Conservation (phyloP, 2,888 invertebrate genomes). For the Stomorhina lunata region DNA sequence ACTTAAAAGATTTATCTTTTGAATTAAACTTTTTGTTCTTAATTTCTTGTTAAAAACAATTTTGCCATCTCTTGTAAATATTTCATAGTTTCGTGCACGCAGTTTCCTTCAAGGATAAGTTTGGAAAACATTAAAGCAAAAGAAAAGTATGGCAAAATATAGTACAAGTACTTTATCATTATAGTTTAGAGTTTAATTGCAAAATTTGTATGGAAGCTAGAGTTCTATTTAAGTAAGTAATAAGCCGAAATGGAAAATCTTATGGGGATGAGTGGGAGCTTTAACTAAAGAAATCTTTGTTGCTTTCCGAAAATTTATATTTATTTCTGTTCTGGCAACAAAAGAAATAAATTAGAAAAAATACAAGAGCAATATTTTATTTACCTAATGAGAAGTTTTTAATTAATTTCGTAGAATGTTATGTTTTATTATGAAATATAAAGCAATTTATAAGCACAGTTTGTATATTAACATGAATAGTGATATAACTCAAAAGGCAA, state of each 20-base stretch:
- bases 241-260: no score
- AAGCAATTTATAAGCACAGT: no score
- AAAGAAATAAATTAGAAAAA: no score
- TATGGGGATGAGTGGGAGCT: no score
- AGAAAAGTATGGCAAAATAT: not conserved
- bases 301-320: no score
- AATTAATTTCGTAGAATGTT: slow-evolving; percentile 56
- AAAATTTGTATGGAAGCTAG: not conserved
- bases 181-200: slow-evolving; percentile 42
- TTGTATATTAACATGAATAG: no score
- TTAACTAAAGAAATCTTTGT: no score
- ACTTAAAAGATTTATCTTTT: slow-evolving; percentile 41
- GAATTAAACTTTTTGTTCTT: slow-evolving; percentile 40
- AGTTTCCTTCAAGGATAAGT: no score
- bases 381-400: slow-evolving; percentile 48
- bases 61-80: slow-evolving; percentile 27
- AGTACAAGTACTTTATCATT: slow-evolving; percentile 45
- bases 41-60: slow-evolving; percentile 31
- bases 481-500: no score
- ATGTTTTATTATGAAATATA: no score
- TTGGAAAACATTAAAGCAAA: not conserved
- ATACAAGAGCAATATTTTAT: not conserved
- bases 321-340: no score
- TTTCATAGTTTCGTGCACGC: slow-evolving; percentile 8
- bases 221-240: no score